These are phyloP conservation scores for Antheraea pernyi DNA, from an alignment of 1,140 invertebrate genomes.

Conservation along the genomic window DNA sequence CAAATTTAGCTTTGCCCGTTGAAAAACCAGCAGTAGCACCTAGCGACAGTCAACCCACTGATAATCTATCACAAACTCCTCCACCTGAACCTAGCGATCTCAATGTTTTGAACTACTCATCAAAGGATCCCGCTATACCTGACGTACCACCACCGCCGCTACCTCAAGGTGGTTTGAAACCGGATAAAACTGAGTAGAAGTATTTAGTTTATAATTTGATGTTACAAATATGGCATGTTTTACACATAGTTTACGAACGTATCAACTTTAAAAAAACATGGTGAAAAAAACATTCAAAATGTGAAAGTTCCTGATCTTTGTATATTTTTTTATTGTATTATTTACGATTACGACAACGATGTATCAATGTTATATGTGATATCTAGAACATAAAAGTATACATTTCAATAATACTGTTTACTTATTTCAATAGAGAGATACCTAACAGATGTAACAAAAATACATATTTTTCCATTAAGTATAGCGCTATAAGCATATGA, in stretches of 20 bases:
- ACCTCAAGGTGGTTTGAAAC: constrained; percentile 73
- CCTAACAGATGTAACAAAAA: no score
- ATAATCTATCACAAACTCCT: constrained; percentile 35
- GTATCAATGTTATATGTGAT: not conserved
- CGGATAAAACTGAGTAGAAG: constrained; percentile 54
- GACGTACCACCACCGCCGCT: constrained; percentile 81
- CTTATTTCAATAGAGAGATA: not conserved
- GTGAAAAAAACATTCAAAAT: not conserved
- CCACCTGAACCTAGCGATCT: constrained; percentile 62
- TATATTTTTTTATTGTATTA: not conserved
- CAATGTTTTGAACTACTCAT: constrained; percentile 79
- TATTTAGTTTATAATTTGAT: constrained; percentile 1
- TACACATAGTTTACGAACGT: not conserved
- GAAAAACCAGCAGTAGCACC: constrained; percentile 10
- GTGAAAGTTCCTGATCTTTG: not conserved
- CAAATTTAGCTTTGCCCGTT: constrained; percentile 22
- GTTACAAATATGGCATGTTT: not conserved
- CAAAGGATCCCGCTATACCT: constrained; percentile 79
- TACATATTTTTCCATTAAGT: no score
- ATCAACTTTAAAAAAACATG: not conserved
- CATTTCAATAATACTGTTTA: not conserved
- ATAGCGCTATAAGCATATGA: no score
- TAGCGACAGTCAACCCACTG: constrained; percentile 10
- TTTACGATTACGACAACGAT: not conserved
- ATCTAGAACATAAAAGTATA: not conserved